Conservation (phyloP, 2,888 invertebrate genomes). For the Eilema caniola region DNA sequence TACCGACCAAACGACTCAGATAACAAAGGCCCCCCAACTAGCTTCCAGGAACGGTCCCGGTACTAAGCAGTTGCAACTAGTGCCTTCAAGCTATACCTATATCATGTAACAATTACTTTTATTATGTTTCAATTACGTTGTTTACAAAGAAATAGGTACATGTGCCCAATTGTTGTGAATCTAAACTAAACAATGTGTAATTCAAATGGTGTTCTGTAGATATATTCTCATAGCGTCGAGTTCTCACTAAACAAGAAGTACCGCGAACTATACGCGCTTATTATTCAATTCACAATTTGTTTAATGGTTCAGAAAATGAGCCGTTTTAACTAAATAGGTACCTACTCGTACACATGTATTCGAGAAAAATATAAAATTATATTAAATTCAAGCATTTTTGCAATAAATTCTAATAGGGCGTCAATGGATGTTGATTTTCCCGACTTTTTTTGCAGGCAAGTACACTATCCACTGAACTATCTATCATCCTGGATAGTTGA, state of each 20-base stretch:
- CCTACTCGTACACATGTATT: no score
- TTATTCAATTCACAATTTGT: conserved; percentile 37
- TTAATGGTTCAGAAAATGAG: conserved; percentile 42
- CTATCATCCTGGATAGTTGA: no score
- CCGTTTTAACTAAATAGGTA: conserved; percentile 20
- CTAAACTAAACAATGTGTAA: background rate
- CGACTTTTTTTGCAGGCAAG: no score
- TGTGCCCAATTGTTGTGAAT: background rate
- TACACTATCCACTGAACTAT: no score
- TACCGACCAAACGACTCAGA: background rate
- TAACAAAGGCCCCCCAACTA: no score
- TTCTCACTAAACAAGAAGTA: conserved; percentile 37
- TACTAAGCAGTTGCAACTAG: no score
- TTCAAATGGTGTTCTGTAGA: background rate
- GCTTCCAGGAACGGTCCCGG: no score
- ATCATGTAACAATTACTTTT: no score
- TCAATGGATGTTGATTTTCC: no score
- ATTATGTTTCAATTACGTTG: background rate
- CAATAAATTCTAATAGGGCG: no score
- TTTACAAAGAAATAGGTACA: background rate
- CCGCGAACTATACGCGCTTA: conserved; percentile 32
- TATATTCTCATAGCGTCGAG: conserved; percentile 35
- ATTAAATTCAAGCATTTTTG: no score
- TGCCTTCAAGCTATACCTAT: no score
- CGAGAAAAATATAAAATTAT: background rate